Evolutionary conservation across 2,888 invertebrate species (phyloP).

Genomic region (Hoplodrina blanda): DNA sequence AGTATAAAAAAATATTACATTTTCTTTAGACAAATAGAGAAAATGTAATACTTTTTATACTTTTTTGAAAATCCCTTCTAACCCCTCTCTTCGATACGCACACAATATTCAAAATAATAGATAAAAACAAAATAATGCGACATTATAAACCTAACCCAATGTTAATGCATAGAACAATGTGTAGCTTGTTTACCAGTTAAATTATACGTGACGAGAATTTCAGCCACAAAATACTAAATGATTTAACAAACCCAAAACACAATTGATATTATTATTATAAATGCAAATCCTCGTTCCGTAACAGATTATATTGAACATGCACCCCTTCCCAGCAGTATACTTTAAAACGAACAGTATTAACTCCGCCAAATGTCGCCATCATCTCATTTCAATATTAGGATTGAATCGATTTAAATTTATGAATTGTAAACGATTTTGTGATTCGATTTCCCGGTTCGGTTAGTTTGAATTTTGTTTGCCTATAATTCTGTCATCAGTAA

Average conservation of each 20-base stretch:
- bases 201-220: conserved; percentile 1
- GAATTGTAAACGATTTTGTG: conserved; percentile 59
- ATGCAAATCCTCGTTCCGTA: conserved; percentile 35
- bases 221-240: conserved; percentile 14
- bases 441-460: conserved; percentile 48
- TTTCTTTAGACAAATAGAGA: too few relatives aligned
- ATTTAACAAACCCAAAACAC: conserved; percentile 34
- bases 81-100: too few relatives aligned
- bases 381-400: conserved; percentile 63
- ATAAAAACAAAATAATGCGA: too few relatives aligned
- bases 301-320: conserved; percentile 43
- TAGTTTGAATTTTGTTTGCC: conserved; percentile 44
- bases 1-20: too few relatives aligned
- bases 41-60: too few relatives aligned
- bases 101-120: too few relatives aligned
- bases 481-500: conserved; percentile 12
- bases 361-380: conserved; percentile 54
- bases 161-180: not conserved
- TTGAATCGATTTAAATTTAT: conserved; percentile 66
- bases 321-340: conserved; percentile 39
- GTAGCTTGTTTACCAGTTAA: not conserved
- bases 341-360: conserved; percentile 57
- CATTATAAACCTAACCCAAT: not conserved
- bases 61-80: too few relatives aligned
- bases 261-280: conserved; percentile 49